Conservation (phyloP, 2,113 vertebrate genomes). For the Rhabdornis inornatus region DNA sequence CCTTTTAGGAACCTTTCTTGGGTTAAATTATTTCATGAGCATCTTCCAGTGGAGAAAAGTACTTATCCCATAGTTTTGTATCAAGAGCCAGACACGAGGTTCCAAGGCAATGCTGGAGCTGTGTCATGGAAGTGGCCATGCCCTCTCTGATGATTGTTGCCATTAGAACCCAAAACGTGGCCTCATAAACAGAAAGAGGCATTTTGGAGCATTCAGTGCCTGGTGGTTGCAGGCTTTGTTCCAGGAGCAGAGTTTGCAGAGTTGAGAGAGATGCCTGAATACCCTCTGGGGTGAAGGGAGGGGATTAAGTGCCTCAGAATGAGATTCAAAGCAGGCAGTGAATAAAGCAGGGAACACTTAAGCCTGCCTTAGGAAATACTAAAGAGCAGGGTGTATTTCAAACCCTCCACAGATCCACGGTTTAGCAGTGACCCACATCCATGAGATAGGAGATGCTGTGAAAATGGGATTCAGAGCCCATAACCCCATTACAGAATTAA, state of each 20-base stretch:
- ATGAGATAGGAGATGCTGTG: background rate
- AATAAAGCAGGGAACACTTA: conserved; percentile 22
- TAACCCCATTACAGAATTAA: background rate
- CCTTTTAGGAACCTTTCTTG: background rate
- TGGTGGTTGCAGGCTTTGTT: background rate
- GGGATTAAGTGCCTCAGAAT: conserved; percentile 39
- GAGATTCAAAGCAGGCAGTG: background rate
- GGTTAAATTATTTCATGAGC: background rate
- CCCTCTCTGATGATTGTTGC: background rate
- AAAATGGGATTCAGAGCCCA: conserved; percentile 30
- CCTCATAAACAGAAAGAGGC: background rate
- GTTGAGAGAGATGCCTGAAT: background rate
- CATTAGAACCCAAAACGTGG: background rate
- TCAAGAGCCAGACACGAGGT: background rate
- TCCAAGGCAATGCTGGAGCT: background rate
- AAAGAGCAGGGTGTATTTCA: background rate
- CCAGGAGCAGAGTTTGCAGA: background rate
- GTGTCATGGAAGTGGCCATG: background rate
- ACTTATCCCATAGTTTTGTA: background rate
- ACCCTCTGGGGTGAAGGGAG: background rate
- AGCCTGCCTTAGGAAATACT: conserved; percentile 52
- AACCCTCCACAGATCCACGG: conserved; percentile 3
- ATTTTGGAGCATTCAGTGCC: background rate
- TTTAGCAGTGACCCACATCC: conserved; percentile 39
- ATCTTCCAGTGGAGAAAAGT: background rate